Percentiles rank a stretch among this genome's conserved stretches.
Conservation (phyloP, 2,888 invertebrate species). For the Caenorhabditis uteleia region DNA sequence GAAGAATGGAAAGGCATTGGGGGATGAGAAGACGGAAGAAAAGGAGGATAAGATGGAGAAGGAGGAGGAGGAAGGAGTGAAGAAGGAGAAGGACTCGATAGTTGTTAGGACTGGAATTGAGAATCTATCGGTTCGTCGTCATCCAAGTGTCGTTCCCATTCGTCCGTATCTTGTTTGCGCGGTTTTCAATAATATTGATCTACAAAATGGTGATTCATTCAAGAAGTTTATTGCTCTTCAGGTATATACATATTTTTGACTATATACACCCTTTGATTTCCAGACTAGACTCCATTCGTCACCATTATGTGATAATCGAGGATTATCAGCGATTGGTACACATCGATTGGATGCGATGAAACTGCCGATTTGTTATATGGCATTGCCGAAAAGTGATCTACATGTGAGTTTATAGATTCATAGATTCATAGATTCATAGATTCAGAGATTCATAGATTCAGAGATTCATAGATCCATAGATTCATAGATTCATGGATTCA, state of each 20-base stretch:
- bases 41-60: background rate
- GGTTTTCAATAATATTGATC: conserved; percentile 44
- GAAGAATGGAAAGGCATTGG: conserved; percentile 14
- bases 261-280: background rate
- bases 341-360: conserved; percentile 80
- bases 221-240: conserved; percentile 53
- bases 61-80: background rate
- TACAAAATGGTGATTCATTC: conserved; percentile 47
- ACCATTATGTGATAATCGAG: conserved; percentile 80
- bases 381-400: conserved; percentile 77
- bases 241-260: conserved; percentile 11
- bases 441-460: background rate
- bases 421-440: conserved; percentile 1
- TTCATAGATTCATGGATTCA: background rate
- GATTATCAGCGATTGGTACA: conserved; percentile 82
- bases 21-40: conserved; percentile 3
- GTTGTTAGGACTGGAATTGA: conserved; percentile 19
- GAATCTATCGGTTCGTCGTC: conserved; percentile 34
- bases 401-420: conserved; percentile 72
- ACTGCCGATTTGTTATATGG: conserved; percentile 77
- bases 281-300: conserved; percentile 76
- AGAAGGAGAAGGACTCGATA: background rate
- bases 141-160: conserved; percentile 38
- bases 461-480: background rate
- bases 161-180: conserved; percentile 53